A percentile compares a stretch with the other conserved stretches of the same genome.
Evolutionary conservation across 2,888 invertebrate genomes (phyloP).

Genomic region (Synergus gifuensis): DNA sequence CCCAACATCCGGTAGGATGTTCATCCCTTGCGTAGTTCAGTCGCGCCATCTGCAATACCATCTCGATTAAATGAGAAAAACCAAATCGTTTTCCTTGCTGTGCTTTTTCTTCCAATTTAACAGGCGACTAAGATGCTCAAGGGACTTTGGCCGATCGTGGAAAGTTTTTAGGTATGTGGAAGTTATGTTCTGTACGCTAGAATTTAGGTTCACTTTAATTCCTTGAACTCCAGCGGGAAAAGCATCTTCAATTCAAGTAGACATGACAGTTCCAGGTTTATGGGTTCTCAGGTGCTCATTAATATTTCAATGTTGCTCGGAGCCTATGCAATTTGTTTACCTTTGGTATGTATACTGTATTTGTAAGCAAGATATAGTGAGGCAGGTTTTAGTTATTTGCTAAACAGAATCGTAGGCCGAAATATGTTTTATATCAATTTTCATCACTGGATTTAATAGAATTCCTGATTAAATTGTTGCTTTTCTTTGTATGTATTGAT

Average conservation of each 20-base stretch:
- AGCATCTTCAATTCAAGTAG: not conserved
- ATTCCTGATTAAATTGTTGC: no score
- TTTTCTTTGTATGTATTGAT: no score
- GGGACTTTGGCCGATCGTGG: conserved; percentile 5
- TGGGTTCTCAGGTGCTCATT: not conserved
- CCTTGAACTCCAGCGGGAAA: not conserved
- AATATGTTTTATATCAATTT: not conserved
- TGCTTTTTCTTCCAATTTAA: conserved; percentile 13
- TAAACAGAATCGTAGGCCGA: not conserved
- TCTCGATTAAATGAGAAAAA: conserved; percentile 13
- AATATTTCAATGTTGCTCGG: not conserved
- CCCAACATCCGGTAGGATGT: conserved; percentile 27
- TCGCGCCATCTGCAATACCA: conserved; percentile 14
- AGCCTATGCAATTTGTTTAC: not conserved
- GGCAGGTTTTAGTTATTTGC: not conserved
- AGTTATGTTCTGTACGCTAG: not conserved
- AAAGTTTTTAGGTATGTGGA: conserved; percentile 5
- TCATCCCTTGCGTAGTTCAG: not conserved
- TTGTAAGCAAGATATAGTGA: not conserved
- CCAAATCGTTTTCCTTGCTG: not conserved
- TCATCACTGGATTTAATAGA: no score
- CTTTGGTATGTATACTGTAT: not conserved
- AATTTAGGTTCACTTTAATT: conserved; percentile 1
- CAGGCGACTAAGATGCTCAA: conserved; percentile 8
- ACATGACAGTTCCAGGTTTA: not conserved